phyloP scores from a whole-genome alignment of 2,888 invertebrate species.

The Dichetophora obliterata region DNA sequence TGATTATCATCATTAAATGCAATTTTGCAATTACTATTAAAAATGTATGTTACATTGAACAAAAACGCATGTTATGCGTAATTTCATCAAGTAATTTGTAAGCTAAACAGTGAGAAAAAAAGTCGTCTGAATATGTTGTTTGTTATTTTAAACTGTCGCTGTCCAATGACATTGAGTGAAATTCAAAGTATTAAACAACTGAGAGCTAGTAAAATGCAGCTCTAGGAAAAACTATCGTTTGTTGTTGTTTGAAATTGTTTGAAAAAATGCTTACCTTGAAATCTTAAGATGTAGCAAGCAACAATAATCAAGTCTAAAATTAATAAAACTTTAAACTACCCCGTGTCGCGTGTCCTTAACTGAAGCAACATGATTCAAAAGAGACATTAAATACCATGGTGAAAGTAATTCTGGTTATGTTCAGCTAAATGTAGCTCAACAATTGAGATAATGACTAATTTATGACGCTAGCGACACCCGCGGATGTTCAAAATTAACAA shows the following conservation, averaged over 20 bases:
- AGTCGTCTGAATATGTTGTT: neutral
- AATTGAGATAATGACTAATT: neutral
- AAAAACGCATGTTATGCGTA: constrained; percentile 20
- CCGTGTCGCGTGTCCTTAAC: constrained; percentile 31
- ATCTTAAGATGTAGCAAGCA: neutral
- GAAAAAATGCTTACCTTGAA: neutral
- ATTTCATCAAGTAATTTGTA: constrained; percentile 8
- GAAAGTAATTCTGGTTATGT: no score
- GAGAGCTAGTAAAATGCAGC: neutral
- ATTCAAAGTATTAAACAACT: neutral
- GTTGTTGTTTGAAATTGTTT: neutral
- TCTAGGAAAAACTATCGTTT: neutral
- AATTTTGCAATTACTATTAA: constrained; percentile 28
- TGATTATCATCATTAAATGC: constrained; percentile 6
- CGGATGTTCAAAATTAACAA: constrained; percentile 17
- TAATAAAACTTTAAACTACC: neutral
- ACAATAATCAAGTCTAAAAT: neutral
- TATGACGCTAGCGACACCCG: constrained; percentile 14
- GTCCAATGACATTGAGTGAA: neutral
- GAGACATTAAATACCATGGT: neutral
- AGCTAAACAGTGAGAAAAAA: neutral
- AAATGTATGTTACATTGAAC: neutral
- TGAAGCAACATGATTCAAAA: neutral
- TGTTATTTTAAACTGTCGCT: no score
- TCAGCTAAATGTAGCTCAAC: neutral